Conservation (phyloP, 2,113 vertebrate genomes). For the Cygnus atratus region DNA sequence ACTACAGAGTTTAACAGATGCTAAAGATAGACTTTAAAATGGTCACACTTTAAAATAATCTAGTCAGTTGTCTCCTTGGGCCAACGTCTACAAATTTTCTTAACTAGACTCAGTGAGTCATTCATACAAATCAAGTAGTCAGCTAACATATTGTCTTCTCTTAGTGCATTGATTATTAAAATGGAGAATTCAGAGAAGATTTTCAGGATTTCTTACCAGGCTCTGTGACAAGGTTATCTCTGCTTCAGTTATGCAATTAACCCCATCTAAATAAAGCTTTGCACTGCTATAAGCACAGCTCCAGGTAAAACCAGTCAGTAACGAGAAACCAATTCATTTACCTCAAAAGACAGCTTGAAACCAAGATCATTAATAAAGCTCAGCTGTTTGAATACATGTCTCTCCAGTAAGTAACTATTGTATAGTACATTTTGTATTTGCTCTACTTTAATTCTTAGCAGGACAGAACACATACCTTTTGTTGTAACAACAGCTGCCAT, state of each 20-base stretch:
- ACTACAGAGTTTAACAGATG: background rate
- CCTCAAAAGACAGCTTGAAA: background rate
- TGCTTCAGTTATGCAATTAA: background rate
- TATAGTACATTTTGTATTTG: background rate
- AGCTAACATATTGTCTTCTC: background rate
- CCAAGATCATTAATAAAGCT: background rate
- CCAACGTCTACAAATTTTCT: background rate
- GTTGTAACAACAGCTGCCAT: constrained; percentile 94
- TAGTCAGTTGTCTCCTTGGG: background rate
- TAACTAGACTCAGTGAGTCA: background rate
- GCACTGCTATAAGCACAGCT: background rate
- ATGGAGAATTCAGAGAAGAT: background rate
- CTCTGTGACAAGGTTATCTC: background rate
- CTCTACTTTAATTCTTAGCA: background rate
- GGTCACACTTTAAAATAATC: background rate
- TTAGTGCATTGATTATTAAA: background rate
- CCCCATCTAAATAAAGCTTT: background rate
- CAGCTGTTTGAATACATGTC: background rate
- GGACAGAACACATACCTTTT: constrained; percentile 76
- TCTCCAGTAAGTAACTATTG: background rate
- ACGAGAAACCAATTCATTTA: background rate
- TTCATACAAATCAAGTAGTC: background rate
- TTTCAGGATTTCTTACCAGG: background rate
- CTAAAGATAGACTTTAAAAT: background rate
- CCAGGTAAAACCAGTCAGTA: background rate